These are phyloP conservation scores for Beroe forskalii DNA, from an alignment of 37 sponge, comb jelly and placozoan species.

Conservation along the genomic window DNA sequence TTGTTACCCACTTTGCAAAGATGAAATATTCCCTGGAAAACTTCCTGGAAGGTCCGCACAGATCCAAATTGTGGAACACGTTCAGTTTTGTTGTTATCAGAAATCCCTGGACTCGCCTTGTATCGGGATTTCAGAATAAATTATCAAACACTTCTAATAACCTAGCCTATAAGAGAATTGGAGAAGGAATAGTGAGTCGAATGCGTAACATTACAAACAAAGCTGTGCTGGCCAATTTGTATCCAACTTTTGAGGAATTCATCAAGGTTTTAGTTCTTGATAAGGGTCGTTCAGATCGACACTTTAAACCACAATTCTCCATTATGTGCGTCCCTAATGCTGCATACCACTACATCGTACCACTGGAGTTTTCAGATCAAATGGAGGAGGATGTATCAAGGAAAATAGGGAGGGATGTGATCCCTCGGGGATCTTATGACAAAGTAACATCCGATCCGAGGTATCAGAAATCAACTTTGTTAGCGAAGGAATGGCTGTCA, in stretches of 20 bases:
- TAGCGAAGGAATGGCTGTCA: constrained; percentile 1
- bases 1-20: too few species aligned
- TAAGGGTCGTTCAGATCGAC: background rate
- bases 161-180: too few species aligned
- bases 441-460: background rate
- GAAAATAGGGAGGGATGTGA: background rate
- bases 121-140: too few species aligned
- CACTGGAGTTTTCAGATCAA: background rate
- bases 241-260: background rate
- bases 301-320: background rate
- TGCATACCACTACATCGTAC: background rate
- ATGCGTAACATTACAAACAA: background rate
- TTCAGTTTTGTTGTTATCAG: too few species aligned
- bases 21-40: too few species aligned
- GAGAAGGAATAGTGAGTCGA: background rate
- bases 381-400: background rate
- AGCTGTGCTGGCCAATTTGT: background rate
- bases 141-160: too few species aligned
- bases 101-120: too few species aligned
- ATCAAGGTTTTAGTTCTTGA: background rate
- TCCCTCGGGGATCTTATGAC: background rate
- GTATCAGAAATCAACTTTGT: background rate
- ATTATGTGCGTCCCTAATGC: background rate
- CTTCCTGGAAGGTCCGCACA: too few species aligned
- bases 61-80: too few species aligned